Evolutionary conservation across 1,140 invertebrate species (phyloP).

Genomic region (Asobara japonica): DNA sequence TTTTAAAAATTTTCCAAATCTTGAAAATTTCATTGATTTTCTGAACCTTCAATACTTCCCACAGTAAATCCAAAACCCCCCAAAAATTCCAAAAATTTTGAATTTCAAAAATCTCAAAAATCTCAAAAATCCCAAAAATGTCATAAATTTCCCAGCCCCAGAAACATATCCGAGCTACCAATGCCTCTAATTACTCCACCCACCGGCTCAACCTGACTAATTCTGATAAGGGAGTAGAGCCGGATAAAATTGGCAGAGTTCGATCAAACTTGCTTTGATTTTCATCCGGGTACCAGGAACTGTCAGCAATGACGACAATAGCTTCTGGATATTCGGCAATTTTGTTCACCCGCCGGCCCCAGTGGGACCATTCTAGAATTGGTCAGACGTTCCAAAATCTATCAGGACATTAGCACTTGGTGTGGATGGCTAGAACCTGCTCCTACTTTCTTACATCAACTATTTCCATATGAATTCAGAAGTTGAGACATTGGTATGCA

Average conservation of each 20-base stretch:
- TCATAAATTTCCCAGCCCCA: too few relatives aligned
- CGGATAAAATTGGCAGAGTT: constrained; percentile 15
- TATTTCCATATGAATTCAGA: neutral
- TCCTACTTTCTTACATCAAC: neutral
- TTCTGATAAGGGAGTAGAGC: neutral
- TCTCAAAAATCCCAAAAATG: too few relatives aligned
- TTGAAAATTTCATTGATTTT: too few relatives aligned
- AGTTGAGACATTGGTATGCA: neutral
- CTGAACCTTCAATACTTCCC: too few relatives aligned
- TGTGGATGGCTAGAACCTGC: neutral
- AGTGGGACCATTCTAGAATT: constrained; percentile 23
- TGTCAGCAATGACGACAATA: neutral
- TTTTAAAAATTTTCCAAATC: too few relatives aligned
- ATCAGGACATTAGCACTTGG: neutral
- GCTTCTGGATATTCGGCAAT: neutral
- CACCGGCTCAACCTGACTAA: neutral
- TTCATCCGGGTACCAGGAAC: neutral
- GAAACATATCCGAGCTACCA: too few relatives aligned
- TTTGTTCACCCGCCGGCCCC: neutral
- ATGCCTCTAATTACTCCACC: too few relatives aligned
- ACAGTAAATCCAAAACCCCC: too few relatives aligned
- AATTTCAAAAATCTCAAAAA: too few relatives aligned
- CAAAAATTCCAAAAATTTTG: too few relatives aligned
- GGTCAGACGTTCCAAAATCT: constrained; percentile 19
- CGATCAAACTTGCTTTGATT: neutral